Conservation (phyloP, 2,888 invertebrate species). For the Andrena dorsata region DNA sequence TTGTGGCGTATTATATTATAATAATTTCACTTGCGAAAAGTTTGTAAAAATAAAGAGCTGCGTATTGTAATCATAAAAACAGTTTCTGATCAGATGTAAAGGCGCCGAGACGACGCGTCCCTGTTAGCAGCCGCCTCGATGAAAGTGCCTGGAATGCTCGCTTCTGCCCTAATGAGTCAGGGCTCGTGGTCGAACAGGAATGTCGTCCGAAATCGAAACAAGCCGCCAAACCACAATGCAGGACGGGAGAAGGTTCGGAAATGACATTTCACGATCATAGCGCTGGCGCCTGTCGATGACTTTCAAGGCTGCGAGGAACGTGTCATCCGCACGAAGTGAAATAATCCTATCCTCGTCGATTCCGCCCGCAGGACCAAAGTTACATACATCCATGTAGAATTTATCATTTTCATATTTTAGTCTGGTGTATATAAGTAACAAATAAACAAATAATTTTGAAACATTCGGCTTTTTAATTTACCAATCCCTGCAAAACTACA, state of each 20-base stretch:
- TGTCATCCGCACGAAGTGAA: slow-evolving; percentile 30
- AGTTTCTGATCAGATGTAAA: not conserved
- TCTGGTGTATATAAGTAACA: not conserved
- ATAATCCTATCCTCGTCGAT: not conserved
- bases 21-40: no score
- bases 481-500: no score
- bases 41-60: no score
- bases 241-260: slow-evolving; percentile 21
- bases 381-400: not conserved
- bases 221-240: slow-evolving; percentile 31
- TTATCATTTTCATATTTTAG: not conserved
- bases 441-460: no score
- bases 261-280: slow-evolving; percentile 67
- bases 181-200: slow-evolving; percentile 52
- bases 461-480: no score
- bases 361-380: not conserved
- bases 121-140: not conserved
- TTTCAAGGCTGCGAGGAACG: slow-evolving; percentile 67
- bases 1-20: no score
- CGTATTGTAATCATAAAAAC: no score
- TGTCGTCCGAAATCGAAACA: slow-evolving; percentile 74
- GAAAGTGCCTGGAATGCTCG: slow-evolving; percentile 53
- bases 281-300: slow-evolving; percentile 41
- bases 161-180: slow-evolving; percentile 25
- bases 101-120: not conserved